These are phyloP conservation scores for Acanthaster planci DNA, from an alignment of 35 echinoderm and acorn worm genomes.

Conservation along the genomic window DNA sequence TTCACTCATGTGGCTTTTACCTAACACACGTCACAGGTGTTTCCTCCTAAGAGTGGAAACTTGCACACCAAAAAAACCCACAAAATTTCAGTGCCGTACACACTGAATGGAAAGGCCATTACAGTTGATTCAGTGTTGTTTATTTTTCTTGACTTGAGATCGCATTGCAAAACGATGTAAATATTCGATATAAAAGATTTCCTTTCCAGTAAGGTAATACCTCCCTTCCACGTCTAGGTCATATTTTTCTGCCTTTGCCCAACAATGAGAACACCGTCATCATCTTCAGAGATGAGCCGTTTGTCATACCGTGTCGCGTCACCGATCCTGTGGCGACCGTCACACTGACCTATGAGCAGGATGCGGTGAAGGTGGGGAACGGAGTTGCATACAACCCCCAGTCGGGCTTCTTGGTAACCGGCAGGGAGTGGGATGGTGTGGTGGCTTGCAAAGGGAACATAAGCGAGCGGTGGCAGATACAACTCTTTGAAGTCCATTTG, in stretches of 20 bases:
- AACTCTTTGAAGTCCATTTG: slow-evolving; percentile 8
- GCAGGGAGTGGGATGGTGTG: neutral
- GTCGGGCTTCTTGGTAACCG: neutral
- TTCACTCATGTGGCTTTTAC: too few species aligned
- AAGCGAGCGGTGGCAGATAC: neutral
- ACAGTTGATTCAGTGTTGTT: too few species aligned
- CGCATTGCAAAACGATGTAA: too few species aligned
- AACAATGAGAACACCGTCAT: slow-evolving; percentile 5
- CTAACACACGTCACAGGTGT: too few species aligned
- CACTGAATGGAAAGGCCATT: too few species aligned
- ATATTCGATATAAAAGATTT: too few species aligned
- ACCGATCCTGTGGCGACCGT: slow-evolving; percentile 55
- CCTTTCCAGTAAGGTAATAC: too few species aligned
- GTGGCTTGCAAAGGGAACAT: slow-evolving; percentile 1
- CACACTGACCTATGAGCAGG: slow-evolving; percentile 5
- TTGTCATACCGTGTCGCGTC: slow-evolving; percentile 64
- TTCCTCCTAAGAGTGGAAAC: too few species aligned
- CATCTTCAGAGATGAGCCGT: slow-evolving; percentile 34
- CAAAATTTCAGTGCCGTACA: too few species aligned
- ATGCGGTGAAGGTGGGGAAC: neutral
- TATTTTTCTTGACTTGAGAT: too few species aligned
- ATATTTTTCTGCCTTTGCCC: neutral
- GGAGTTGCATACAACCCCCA: neutral
- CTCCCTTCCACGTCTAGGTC: neutral
- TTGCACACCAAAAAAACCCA: too few species aligned